Conservation (phyloP, 2,797 vertebrate genomes). For the Gymnothorax javanicus region DNA sequence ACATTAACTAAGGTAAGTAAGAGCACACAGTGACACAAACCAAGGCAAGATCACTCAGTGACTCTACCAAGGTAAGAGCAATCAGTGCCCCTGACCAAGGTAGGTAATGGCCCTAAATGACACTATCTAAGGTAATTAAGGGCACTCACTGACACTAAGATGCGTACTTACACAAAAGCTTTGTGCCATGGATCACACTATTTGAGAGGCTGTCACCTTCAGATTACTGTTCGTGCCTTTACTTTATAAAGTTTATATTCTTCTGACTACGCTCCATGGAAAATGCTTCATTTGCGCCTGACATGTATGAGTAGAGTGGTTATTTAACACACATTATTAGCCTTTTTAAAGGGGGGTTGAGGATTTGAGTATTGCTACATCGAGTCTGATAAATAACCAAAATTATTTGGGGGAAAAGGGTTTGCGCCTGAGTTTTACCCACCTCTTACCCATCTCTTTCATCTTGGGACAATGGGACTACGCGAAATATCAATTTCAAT, state of each 20-base stretch:
- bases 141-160: constrained; percentile 44
- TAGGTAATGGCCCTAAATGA: constrained; percentile 45
- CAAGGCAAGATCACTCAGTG: too few relatives aligned
- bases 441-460: neutral
- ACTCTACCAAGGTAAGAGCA: constrained; percentile 52
- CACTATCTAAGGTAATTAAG: constrained; percentile 32
- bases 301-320: neutral
- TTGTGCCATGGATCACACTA: constrained; percentile 70
- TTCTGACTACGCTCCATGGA: constrained; percentile 70
- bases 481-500: neutral
- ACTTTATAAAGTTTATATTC: constrained; percentile 64
- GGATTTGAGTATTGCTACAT: neutral
- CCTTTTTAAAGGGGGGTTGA: neutral
- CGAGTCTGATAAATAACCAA: neutral
- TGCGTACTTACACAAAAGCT: constrained; percentile 54
- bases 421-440: neutral
- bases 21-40: too few relatives aligned
- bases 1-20: constrained; percentile 49
- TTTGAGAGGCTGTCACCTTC: constrained; percentile 63
- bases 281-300: constrained; percentile 60
- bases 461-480: neutral
- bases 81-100: constrained; percentile 20
- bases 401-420: neutral
- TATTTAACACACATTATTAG: constrained; percentile 3
- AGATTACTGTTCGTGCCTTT: constrained; percentile 67